phyloP scores from a whole-genome alignment of 2,113 vertebrate genomes.

The Tinamus guttatus region DNA sequence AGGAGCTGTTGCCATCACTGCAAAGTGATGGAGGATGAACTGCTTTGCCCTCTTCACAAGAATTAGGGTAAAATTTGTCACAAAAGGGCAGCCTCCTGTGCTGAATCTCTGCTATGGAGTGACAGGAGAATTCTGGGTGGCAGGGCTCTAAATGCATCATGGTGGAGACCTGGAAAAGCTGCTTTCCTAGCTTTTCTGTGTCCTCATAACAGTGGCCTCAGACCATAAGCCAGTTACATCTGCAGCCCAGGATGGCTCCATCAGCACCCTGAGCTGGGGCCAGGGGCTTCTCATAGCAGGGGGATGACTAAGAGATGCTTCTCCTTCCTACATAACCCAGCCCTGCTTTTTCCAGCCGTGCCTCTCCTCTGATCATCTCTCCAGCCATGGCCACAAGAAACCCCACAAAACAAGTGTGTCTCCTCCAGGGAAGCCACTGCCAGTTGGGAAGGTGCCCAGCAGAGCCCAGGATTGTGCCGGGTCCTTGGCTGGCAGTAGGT shows the following conservation, averaged over 20 bases:
- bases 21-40: background rate
- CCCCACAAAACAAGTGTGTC: background rate
- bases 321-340: background rate
- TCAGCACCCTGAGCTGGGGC: background rate
- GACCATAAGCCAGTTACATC: background rate
- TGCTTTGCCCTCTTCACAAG: background rate
- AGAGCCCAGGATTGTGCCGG: background rate
- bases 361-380: background rate
- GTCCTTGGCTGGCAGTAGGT: too few species aligned
- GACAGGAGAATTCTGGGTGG: background rate
- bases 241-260: background rate
- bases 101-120: background rate
- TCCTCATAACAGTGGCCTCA: background rate
- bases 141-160: fast-evolving
- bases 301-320: background rate
- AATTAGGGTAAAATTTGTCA: background rate
- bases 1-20: background rate
- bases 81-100: background rate
- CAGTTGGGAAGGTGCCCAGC: fast-evolving
- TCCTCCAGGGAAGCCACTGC: background rate
- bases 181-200: background rate
- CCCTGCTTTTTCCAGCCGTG: background rate
- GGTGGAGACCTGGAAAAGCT: background rate
- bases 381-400: background rate
- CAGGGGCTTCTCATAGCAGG: background rate